Percentiles rank a stretch among this genome's conserved stretches.
Evolutionary conservation across 1,140 invertebrate genomes (phyloP).

Genomic region (Drosophila azteca): DNA sequence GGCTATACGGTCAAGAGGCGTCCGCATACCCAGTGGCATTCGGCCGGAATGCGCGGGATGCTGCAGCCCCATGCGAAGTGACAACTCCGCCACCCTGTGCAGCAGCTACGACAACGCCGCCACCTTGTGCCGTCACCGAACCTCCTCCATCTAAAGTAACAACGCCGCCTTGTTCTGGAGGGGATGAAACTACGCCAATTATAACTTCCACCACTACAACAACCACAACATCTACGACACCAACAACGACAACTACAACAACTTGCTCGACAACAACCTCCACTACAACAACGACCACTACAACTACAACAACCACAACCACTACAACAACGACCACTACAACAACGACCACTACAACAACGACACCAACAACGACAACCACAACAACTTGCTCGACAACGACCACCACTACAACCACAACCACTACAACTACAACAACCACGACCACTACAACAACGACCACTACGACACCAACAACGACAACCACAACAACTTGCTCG

Average conservation of each 20-base stretch:
- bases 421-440: conserved; percentile 4
- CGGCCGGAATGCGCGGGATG: conserved; percentile 45
- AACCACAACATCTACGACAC: conserved; percentile 6
- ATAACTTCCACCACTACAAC: not conserved
- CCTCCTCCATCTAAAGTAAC: not conserved
- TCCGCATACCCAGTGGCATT: conserved; percentile 55
- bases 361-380: conserved; percentile 17
- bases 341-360: conserved; percentile 15
- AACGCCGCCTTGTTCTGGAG: not conserved
- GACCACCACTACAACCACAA: conserved; percentile 21
- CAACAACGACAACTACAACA: conserved; percentile 12
- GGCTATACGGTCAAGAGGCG: conserved; percentile 34
- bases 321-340: conserved; percentile 17
- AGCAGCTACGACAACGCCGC: conserved; percentile 12
- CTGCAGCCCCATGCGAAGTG: conserved; percentile 21
- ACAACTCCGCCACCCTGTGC: conserved; percentile 34
- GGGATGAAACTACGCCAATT: conserved; percentile 3
- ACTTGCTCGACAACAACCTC: not conserved
- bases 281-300: conserved; percentile 1
- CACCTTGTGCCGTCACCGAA: conserved; percentile 1
- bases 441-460: not conserved
- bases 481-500: conserved; percentile 14
- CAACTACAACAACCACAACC: not conserved
- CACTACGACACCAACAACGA: conserved; percentile 7
- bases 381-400: conserved; percentile 21